These are phyloP conservation scores for Neotoma lepida DNA, from an alignment of 2,113 vertebrate species.

Conservation along the genomic window DNA sequence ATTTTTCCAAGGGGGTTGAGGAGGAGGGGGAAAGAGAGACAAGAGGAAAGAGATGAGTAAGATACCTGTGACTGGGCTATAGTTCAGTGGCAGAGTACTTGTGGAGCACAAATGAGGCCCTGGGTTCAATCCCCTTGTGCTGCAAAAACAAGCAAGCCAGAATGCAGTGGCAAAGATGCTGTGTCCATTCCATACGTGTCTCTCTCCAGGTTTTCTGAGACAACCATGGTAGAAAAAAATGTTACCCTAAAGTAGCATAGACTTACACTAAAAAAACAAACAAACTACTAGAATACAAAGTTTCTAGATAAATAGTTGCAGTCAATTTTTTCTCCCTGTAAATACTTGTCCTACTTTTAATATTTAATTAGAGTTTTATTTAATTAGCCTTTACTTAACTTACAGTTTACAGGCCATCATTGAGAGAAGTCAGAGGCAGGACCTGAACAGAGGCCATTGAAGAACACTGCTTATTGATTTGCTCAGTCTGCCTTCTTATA, in stretches of 20 bases:
- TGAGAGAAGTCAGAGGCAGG: background rate
- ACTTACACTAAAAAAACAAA: background rate
- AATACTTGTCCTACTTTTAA: background rate
- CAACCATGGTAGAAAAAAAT: background rate
- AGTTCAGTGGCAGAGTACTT: background rate
- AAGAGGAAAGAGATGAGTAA: background rate
- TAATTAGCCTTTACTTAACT: background rate
- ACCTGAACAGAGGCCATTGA: background rate
- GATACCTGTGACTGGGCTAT: background rate
- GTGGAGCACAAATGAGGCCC: background rate
- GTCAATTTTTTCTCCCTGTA: background rate
- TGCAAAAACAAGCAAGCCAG: background rate
- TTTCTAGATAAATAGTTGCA: background rate
- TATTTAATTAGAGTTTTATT: slow-evolving; percentile 1
- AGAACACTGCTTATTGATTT: background rate
- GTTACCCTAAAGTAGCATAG: background rate
- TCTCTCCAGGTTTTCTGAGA: background rate
- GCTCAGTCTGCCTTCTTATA: too few relatives aligned
- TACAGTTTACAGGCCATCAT: background rate
- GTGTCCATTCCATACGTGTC: background rate
- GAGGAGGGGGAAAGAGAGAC: background rate
- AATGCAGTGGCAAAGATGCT: background rate
- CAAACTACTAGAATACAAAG: background rate
- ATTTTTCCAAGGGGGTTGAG: background rate
- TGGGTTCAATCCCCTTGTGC: background rate